These are phyloP conservation scores for Apomyelois bistriatella DNA, from an alignment of 2,888 invertebrate species.

Conservation along the genomic window DNA sequence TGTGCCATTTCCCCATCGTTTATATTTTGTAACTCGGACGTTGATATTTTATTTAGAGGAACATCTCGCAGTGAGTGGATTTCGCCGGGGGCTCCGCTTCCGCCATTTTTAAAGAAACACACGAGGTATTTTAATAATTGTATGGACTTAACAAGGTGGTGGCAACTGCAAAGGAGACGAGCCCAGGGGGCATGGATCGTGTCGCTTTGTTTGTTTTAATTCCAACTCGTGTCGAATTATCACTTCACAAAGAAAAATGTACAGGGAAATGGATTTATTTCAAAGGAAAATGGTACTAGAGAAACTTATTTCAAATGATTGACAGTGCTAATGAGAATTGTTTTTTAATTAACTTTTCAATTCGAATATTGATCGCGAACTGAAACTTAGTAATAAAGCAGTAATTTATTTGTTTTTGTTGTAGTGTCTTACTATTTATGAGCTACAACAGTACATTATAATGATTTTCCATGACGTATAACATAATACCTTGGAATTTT, in stretches of 20 bases:
- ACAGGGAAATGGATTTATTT: neutral
- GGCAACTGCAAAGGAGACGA: neutral
- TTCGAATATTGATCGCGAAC: too few relatives aligned
- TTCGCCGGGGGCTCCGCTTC: constrained; percentile 11
- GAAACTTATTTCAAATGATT: neutral
- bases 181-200: neutral
- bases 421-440: too few relatives aligned
- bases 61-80: constrained; percentile 20
- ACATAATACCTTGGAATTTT: too few relatives aligned
- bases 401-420: too few relatives aligned
- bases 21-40: constrained; percentile 17
- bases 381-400: too few relatives aligned
- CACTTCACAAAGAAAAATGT: neutral
- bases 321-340: neutral
- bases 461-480: too few relatives aligned
- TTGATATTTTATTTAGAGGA: constrained; percentile 44
- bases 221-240: neutral
- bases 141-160: constrained; percentile 6
- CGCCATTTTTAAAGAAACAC: constrained; percentile 17
- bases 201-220: constrained; percentile 5
- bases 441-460: too few relatives aligned
- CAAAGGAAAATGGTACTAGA: neutral
- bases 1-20: neutral
- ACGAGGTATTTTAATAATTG: constrained; percentile 18
- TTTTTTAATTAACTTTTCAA: neutral